phyloP scores from a whole-genome alignment of 2,888 invertebrate species.

The Protophormia terraenovae region DNA sequence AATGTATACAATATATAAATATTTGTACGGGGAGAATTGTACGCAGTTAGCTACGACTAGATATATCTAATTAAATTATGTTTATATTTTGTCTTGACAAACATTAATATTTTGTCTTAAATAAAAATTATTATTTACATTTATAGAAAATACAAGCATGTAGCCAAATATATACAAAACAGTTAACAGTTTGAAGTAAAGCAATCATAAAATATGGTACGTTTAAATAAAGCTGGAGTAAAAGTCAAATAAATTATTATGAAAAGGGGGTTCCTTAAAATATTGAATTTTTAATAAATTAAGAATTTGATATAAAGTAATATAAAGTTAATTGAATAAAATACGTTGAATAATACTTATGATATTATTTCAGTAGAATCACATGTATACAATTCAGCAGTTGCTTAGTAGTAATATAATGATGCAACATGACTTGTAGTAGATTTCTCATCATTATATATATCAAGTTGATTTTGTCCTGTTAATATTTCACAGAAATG shows the following conservation, averaged over 20 bases:
- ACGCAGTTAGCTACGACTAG: not conserved
- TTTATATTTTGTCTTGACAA: constrained; percentile 52
- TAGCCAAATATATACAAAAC: not conserved
- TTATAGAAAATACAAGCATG: not conserved
- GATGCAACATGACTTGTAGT: no score
- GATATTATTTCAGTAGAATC: no score
- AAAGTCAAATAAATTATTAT: not conserved
- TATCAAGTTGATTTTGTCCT: no score
- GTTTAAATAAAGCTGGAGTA: not conserved
- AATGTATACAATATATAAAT: no score
- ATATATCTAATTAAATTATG: constrained; percentile 52
- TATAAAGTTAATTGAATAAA: no score
- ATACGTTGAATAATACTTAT: no score
- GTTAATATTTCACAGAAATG: not conserved
- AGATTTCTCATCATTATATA: no score
- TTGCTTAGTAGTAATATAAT: no score
- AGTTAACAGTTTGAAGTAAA: not conserved
- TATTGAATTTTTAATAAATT: not conserved
- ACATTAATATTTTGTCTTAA: constrained; percentile 51
- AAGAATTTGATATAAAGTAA: no score
- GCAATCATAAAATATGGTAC: not conserved
- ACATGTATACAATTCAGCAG: no score
- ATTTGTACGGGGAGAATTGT: not conserved
- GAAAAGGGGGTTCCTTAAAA: not conserved
- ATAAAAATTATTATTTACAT: constrained; percentile 45